Percentiles rank a stretch among this genome's conserved stretches.
Evolutionary conservation across 2,888 invertebrate species (phyloP).

Genomic region (Furcula furcula): DNA sequence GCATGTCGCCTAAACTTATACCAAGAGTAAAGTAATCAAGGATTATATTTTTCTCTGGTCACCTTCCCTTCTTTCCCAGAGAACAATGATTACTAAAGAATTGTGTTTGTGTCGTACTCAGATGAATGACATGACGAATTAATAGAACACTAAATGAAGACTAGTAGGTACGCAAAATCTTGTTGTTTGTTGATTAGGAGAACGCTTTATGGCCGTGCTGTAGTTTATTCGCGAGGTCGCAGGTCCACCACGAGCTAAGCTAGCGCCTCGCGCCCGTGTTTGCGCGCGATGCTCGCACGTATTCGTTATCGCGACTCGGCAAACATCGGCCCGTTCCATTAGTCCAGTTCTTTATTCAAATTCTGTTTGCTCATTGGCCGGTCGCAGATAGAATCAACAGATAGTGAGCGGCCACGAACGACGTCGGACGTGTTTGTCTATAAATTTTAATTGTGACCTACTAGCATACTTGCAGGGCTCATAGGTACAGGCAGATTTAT

Average conservation of each 20-base stretch:
- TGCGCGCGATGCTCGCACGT: conserved; percentile 44
- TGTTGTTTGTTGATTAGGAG: no score
- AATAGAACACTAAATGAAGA: no score
- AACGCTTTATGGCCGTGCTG: conserved; percentile 2
- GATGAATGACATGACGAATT: no score
- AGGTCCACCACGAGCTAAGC: conserved; percentile 28
- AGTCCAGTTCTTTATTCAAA: conserved; percentile 45
- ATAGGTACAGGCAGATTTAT: no score
- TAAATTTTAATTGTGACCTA: conserved; percentile 40
- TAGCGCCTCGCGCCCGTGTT: conserved; percentile 56
- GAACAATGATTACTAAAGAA: no score
- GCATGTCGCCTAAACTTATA: no score
- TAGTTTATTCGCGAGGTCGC: conserved; percentile 47
- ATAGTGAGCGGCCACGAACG: conserved; percentile 19
- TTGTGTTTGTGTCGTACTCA: no score
- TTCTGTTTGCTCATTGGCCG: conserved; percentile 41
- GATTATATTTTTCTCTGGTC: no score
- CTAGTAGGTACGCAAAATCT: no score
- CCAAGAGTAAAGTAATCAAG: no score
- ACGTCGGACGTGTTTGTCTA: conserved; percentile 27
- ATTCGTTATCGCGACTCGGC: conserved; percentile 34
- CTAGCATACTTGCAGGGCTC: conserved; percentile 30
- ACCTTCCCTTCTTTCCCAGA: no score
- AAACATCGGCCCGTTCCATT: conserved; percentile 35
- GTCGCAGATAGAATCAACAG: conserved; percentile 39